Base-by-base conservation (phyloP, 2,113 vertebrate genomes). In the Corythaixoides concolor region DNA sequence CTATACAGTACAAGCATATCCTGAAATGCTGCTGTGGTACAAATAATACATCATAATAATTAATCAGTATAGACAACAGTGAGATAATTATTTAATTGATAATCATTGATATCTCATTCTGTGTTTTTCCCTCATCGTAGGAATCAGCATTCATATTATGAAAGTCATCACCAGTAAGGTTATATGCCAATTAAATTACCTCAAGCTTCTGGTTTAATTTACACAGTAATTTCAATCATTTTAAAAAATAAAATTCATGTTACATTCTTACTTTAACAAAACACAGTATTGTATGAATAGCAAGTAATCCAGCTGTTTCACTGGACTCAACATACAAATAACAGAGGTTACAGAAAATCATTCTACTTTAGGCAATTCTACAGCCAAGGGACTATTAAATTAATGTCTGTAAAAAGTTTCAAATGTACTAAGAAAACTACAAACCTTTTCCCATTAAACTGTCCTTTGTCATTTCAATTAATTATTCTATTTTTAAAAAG, bases 91-190 rank as follows among this genome's bases (percentile, higher is more conserved):
- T 75, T 94, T 90, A 69, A 84, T n/a, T n/a, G n/a, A n/a, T 22
- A 95, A 43, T 66, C 45, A 84, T 47, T 89, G 94, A 85, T 82
- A 92, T 74, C 82, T 63, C 43, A 32, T 84, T 96, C 53, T 89
- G n/a, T 92, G 87, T 75, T 96, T 96, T 96, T 63, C 56, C 60
- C 75, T 88, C 92, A 98, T 97, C 43, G 94, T 95, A 93, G 96
- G 91, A 87, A 92, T 99, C 89, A 80, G 82, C 77, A 96, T 96
- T 62, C 95, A 88, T 19, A 55, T 47, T n/a, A 68, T 28, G 6
- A 28, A 92, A 84, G 12, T 27, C 18, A 55, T 37, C 39, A 69
- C 49, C 30, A 37, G 26, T 56, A 87, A 67, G 15, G 39, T 63
- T 85, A 58, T 7, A 15, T 16, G 73, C 3, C 3, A 37, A 50